Base-by-base conservation (phyloP, 2,113 vertebrate genomes). In the Mustela nigripes region DNA sequence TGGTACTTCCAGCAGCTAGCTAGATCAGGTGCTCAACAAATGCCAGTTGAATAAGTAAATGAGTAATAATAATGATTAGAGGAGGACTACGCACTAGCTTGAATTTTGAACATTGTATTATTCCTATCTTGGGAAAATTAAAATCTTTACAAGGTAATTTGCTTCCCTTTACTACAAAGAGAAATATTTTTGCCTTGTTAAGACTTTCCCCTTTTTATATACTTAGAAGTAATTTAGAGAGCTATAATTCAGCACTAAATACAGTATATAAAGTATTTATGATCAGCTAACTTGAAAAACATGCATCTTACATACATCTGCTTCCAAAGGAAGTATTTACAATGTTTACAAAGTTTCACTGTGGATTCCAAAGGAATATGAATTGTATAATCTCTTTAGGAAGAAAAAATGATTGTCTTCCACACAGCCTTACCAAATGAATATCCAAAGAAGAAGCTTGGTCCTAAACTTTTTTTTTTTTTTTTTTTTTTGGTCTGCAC, bases 141-240 rank as follows among this genome's bases (percentile, higher is more conserved):
- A 89, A 85, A 96, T 24, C 76, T 96, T 58, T 85, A 91, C 48
- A 89, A 79, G 48, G 36, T 84, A 97, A 91, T 96, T 95, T 94
- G 71, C 39, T 96, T 85, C 63, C 63, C 56, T 88, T 91, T 91
- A 83, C n/a, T 76, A 93, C 42, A 84, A 97, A 89, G 12, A 80
- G 50, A 36, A 91, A 84, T 89, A 74, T 36, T 78, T 86, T 87
- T 82, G 53, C 76, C 65, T 95, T 85, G 67, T 92, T 81, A 83
- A 73, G 78, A 48, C 22, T 39, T 79, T 90, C 24, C 33, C 42
- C 56, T 94, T 89, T 60, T 78, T n/a, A 42, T 62, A 69, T 74
- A 73, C 50, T 95, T 95, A 88, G 80, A 95, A 94, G 53, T 81
- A 92, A 97, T 78, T 95, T 94, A 76, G n/a, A 88, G 53, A 56